A percentile compares a stretch with the other conserved stretches of the same genome.
phyloP scores from a whole-genome alignment of 1,140 invertebrate species.

The Nasonia giraulti region DNA sequence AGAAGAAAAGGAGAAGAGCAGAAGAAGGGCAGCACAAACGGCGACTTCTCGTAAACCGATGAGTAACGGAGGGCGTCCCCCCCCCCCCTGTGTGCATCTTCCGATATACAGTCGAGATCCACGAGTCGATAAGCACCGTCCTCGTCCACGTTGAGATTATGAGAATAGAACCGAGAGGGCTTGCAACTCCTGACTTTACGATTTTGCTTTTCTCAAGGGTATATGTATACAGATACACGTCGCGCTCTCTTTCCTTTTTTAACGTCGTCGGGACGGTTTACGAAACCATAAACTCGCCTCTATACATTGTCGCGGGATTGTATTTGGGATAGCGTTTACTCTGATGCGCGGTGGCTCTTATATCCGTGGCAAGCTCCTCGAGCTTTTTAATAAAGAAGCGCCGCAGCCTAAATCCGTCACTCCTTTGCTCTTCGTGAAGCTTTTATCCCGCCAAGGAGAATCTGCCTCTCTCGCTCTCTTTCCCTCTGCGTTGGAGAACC shows the following conservation, averaged over 20 bases:
- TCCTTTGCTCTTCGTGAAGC: too few relatives aligned
- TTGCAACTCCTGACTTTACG: slow-evolving; percentile 33
- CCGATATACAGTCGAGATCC: slow-evolving; percentile 3
- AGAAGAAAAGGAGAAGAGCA: not conserved
- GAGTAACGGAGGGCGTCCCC: too few relatives aligned
- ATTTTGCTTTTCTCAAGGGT: slow-evolving; percentile 21
- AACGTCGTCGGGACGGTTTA: slow-evolving; percentile 17
- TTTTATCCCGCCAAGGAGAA: not conserved
- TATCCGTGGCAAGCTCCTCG: too few relatives aligned
- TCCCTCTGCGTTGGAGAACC: not conserved
- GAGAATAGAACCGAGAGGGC: not conserved
- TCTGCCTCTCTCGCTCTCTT: too few relatives aligned
- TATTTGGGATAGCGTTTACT: not conserved
- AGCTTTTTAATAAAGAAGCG: too few relatives aligned
- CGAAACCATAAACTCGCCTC: slow-evolving; percentile 27
- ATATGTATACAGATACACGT: not conserved
- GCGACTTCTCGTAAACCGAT: too few relatives aligned
- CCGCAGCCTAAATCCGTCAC: too few relatives aligned
- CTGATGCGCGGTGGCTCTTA: not conserved
- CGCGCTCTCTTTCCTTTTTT: not conserved
- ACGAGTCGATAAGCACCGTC: not conserved
- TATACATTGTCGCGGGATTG: not conserved
- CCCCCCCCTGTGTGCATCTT: not conserved
- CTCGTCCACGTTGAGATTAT: slow-evolving; percentile 1
- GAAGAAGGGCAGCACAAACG: slow-evolving; percentile 6